These are phyloP conservation scores for Microhierax caerulescens DNA, from an alignment of 2,797 vertebrate genomes.

Conservation along the genomic window DNA sequence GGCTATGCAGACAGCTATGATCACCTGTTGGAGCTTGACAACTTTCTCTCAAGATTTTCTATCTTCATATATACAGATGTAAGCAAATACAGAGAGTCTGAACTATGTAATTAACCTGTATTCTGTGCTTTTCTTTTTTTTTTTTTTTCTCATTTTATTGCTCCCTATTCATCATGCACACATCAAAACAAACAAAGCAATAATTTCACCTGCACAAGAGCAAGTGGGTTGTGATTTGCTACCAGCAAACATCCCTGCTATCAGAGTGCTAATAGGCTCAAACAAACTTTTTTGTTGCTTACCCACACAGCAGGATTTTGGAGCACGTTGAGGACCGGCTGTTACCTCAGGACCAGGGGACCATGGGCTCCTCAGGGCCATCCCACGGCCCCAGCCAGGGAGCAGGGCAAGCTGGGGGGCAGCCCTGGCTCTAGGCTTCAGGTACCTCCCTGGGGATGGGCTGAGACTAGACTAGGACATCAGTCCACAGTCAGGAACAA, in stretches of 20 bases:
- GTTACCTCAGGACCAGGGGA: not conserved
- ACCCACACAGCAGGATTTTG: not conserved
- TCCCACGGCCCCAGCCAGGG: not conserved
- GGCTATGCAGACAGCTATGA: not conserved
- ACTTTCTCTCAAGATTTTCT: not conserved
- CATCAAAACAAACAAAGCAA: not conserved
- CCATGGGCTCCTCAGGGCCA: too few relatives aligned
- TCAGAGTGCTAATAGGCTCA: not conserved
- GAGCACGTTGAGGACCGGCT: not conserved
- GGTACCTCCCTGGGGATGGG: not conserved
- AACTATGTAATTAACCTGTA: not conserved
- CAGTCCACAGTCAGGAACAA: not conserved
- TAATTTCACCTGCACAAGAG: not conserved
- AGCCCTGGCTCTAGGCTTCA: not conserved
- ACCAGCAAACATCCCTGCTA: not conserved
- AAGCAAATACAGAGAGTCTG: not conserved
- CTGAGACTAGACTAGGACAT: not conserved
- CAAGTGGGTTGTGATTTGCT: not conserved
- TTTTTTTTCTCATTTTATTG: not conserved
- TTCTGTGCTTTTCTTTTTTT: too few relatives aligned
- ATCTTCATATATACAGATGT: accelerated
- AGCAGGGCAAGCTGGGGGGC: not conserved
- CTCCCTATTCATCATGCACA: not conserved
- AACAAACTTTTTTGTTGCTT: not conserved
- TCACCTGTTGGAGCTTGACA: not conserved